These are phyloP conservation scores for Meandrusa payeni DNA, from an alignment of 2,888 invertebrate genomes.

Conservation along the genomic window DNA sequence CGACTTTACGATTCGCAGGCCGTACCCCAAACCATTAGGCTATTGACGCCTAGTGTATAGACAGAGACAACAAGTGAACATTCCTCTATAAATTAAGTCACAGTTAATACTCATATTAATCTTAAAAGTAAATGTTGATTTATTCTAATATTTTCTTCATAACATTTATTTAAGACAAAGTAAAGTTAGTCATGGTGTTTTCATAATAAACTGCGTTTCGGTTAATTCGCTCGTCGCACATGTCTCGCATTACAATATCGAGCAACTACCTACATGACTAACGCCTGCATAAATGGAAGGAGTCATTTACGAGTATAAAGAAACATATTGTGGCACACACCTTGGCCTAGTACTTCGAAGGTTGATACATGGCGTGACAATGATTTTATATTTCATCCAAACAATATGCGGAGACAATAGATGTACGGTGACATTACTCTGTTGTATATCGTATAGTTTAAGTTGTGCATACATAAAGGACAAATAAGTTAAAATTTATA, in stretches of 20 bases:
- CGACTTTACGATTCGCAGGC: no score
- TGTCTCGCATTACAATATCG: slow-evolving; percentile 9
- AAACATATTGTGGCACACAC: slow-evolving; percentile 1
- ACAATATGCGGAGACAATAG: slow-evolving; percentile 65
- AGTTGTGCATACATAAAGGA: no score
- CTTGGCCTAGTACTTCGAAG: slow-evolving; percentile 17
- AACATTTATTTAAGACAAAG: no score
- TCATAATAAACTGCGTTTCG: slow-evolving; percentile 4
- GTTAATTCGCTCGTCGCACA: not conserved
- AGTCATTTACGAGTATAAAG: slow-evolving; percentile 6
- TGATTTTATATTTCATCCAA: slow-evolving; percentile 55
- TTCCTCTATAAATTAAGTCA: no score
- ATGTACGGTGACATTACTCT: slow-evolving; percentile 25
- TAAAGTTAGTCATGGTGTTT: slow-evolving; percentile 8
- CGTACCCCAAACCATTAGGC: no score
- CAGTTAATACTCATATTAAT: no score
- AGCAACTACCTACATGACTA: slow-evolving; percentile 13
- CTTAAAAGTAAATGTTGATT: no score
- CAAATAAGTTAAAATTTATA: no score
- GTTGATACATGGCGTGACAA: slow-evolving; percentile 46
- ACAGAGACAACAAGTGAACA: no score
- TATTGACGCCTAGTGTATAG: no score
- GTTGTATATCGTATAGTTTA: no score
- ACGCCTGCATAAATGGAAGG: slow-evolving; percentile 5
- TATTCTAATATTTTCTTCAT: no score